Percentiles rank a stretch among this genome's conserved stretches.
Evolutionary conservation across 2,113 vertebrate genomes (phyloP).

Genomic region (Lanius collurio): DNA sequence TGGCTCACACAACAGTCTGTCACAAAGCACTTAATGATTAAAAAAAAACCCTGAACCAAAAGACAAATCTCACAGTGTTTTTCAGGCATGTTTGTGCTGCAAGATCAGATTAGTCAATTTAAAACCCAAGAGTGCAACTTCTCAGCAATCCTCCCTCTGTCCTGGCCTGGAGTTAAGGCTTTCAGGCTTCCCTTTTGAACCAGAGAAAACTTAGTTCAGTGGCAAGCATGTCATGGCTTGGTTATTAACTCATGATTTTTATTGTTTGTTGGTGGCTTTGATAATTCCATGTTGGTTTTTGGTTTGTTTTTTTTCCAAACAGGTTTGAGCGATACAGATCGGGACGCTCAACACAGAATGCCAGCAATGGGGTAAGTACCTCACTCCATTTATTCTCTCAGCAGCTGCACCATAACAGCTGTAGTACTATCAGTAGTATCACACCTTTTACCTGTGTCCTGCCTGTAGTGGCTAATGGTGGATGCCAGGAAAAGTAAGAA

Average conservation of each 20-base stretch:
- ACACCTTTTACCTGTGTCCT: not conserved
- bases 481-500: not conserved
- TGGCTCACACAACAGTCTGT: not conserved
- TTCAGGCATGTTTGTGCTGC: not conserved
- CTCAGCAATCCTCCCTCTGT: not conserved
- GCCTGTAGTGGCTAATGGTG: not conserved
- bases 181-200: not conserved
- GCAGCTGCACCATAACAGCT: not conserved
- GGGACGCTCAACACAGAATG: conserved; percentile 83
- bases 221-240: not conserved
- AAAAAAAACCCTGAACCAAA: accelerated
- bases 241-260: not conserved
- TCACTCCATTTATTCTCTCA: not conserved
- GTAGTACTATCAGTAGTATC: accelerated
- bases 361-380: conserved; percentile 92
- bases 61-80: not conserved
- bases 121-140: not conserved
- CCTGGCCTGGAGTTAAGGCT: not conserved
- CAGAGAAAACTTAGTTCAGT: not conserved
- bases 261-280: not conserved
- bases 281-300: not conserved
- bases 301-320: not conserved
- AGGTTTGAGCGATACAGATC: conserved; percentile 94
- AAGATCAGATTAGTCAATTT: not conserved
- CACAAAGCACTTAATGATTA: not conserved